Base-by-base conservation (phyloP, 2,888 invertebrate genomes). In the Clunio marinus region DNA sequence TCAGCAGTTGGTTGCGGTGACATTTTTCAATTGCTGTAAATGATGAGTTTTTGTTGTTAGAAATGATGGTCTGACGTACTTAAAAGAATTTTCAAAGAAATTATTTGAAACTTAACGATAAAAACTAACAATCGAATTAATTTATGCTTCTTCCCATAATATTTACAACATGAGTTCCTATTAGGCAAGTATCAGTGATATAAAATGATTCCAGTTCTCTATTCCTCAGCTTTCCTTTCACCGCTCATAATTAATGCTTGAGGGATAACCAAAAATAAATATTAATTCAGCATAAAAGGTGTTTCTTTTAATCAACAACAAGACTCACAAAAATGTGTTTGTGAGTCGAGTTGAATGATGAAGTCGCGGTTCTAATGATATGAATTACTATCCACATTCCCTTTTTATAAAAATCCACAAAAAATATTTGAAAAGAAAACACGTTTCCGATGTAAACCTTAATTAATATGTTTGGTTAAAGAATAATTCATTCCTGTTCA, bases 391-490 rank as follows among this genome's bases (percentile, higher is more conserved):
- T 32, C 41, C 41, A 41, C 41, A 41, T 51, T 51, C 22, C 51
- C 51, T 17, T 51, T 51, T 51, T 51, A 51, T 41, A 41, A 7
- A 32, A 58, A 58, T 58, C 28, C 58, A 60, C 60, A 20, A 35
- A 60, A 35, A 37, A 60, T 13, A 5, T 1, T 35, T 32, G 17
- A 57, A 51, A 51, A 20, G 51, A 51, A 13, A 57, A 57, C 63
- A 63, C 46, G 45, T 63, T 63, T 63, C 45, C 46, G 46, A 63
- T 46, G 27, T 45, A 46, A 63, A 63, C 17, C 63, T 63, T 63
- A 63, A 63, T 63, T 63, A 63, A 63, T 63, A 63, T 63, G 63
- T 63, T 51, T 51, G 51, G 51, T 17, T 22, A 20, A 17, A 51
- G 22, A 51, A 51, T 51, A 8, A 8, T 51, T 51, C 41, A 4